Evolutionary conservation across 2,113 vertebrate species (phyloP), one percentile per base, ranked within the genome.

Genomic region (Columba janthina): DNA sequence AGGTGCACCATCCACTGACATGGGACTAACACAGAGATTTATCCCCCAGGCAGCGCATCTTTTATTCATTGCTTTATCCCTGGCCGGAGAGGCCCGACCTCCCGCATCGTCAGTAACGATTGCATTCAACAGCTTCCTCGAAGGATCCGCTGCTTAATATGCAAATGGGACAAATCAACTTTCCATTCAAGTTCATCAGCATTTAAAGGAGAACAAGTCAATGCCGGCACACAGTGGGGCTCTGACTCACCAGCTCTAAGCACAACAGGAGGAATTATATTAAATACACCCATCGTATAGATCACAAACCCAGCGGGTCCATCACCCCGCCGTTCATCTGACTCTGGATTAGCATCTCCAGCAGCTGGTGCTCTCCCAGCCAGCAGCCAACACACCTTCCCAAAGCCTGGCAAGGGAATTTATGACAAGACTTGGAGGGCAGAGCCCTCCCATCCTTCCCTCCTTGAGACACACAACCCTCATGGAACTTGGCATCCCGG

Each of bases 101-200:
- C 42, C 56, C 2, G 3, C 18, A 2, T 5, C 3, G 13, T 22
- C 5, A 2, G 21, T 20, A 51, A 69, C 1, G 22, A 77, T 2
- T 12, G 38, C 21, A 4, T 64, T 48, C 64, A n/a, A 48, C 46
- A 67, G 38, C 61, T 40, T 64, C 66, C 87, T 75, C 8, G 5
- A 40, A 38, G 56, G 86, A 86, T 25, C 7, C 3, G 3, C 53
- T 21, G 21, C 34, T 83, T 76, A 50, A 76, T 10, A 61, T 17
- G 46, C 66, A 79, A 72, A 77, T n/a, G 2, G 29, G 80, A 61
- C 24, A 44, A 44, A 58, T 28, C 77, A 87, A 72, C 80, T 67
- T 79, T 15, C 48, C 44, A 3, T 40, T 44, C 61, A 18, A 53
- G 56, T 72, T 73, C 40, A 85, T 50, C 78, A 17, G 36, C 42